Evolutionary conservation across 2,888 invertebrate genomes (phyloP), one percentile per base, ranked within the genome.

Genomic region (Stratiomys singularior): DNA sequence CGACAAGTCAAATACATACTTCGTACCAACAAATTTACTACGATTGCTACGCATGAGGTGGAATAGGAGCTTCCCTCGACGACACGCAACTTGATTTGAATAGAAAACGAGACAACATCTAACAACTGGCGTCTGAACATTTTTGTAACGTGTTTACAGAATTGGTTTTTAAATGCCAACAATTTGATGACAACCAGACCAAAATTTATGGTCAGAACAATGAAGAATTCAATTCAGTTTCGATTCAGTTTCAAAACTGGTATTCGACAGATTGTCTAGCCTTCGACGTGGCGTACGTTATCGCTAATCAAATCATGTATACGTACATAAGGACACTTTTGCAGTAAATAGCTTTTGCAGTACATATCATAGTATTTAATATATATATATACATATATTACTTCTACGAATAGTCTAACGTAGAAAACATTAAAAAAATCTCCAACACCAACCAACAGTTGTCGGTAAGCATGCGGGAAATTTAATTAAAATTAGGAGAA

Each of bases 401-500:
- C 37, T 5, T 37, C 3, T 3, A 37, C 9, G 37, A 37, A 37
- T 37, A 37, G 9, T 9, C 3, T 5, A 9, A 3, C 37, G 37
- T 37, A 37, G 3, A 5, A 52, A 52, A 4, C 1, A 52, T 5
- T 13, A 52, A 52, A 52, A 13, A 52, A 52, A 15, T 52, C 52
- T 15, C 3, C 37, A 37, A 37, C 9, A 37, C 37, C 9, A 9
- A 4, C 52, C 52, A 52, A 18, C 52, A 52, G 52, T 52, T 52
- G 37, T 37, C 37, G 52, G 52, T 52, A 18, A 52, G 52, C 52
- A 4, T 13, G 37, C 52, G 18, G 25, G 27, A 63, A 79, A 76
- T 79, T 79, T 78, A 78, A 79, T 76, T 79, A 78, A 79, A 79
- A 76, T 44, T 56, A 76, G 76, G 64, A 66, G 21, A 66, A 77